Evolutionary conservation across 2,888 invertebrate genomes (phyloP), one percentile per base, ranked within the genome.

Genomic region (Hyposoter didymator): DNA sequence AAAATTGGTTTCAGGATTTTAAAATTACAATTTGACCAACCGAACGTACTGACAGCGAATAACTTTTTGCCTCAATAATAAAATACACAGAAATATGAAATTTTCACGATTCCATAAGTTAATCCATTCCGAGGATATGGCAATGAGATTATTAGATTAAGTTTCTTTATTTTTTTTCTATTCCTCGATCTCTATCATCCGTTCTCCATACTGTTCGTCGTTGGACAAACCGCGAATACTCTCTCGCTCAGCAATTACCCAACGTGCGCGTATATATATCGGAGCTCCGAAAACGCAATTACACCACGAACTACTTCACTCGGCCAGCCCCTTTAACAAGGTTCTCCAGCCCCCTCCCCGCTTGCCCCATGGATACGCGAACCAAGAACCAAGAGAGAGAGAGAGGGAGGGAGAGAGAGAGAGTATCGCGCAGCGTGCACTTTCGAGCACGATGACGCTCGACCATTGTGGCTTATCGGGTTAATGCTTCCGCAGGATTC

Each of bases 41-140:
- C 39, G 12, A 66, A 35, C 66, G 2, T 8, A 32, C 7, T 2
- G 28, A 39, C 35, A 4, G 39, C 0, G 39, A 28, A n/a, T 39
- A 66, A 66, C 39, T 39, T 17, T 49, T 49, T n/a, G 14, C 17
- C n/a, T 49, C n/a, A 17, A 5, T 17, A 49, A 14, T n/a, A 6
- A 19, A 19, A 19, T 39, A 73, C 39, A 55, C 2, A 14, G 5
- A 22, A 14, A 22, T 22, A 14, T 73, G 8, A 52, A 59, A 47
- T 74, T 79, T 47, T 81, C 84, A 82, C 70, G 78, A 89, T 79
- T 87, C 84, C 73, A 62, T 87, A 88, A 89, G 87, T 89, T 85
- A 87, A 88, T 88, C 84, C 84, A 76, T 67, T 75, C 43, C 47
- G 47, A 69, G 66, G 43, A 78, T 72, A 70, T 70, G 73, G 76